phyloP scores from a whole-genome alignment of 2,888 invertebrate species.

The Octonoba sinensis region DNA sequence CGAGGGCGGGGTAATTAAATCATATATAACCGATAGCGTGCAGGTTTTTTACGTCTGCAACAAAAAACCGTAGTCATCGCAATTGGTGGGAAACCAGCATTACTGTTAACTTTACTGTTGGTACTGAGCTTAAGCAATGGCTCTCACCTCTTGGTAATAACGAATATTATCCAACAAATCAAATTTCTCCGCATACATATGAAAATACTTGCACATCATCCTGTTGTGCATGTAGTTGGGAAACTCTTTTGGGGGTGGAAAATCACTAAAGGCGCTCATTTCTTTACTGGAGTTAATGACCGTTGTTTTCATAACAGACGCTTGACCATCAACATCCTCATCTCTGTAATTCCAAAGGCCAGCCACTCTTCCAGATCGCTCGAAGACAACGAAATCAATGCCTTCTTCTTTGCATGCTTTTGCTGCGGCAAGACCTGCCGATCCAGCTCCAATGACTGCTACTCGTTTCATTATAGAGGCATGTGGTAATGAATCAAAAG shows the following conservation, averaged over 20 bases:
- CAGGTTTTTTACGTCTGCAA: no score
- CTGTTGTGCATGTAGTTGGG: slow-evolving; percentile 71
- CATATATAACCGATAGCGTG: no score
- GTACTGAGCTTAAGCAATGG: no score
- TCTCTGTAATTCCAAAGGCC: slow-evolving; percentile 70
- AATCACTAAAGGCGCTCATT: slow-evolving; percentile 71
- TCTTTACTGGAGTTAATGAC: slow-evolving; percentile 72
- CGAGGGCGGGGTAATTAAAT: no score
- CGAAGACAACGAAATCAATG: slow-evolving; percentile 70
- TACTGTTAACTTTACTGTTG: no score
- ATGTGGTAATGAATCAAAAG: neutral
- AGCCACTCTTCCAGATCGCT: slow-evolving; percentile 69
- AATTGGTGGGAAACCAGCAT: no score
- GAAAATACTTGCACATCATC: slow-evolving; percentile 69
- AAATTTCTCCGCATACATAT: slow-evolving; percentile 69
- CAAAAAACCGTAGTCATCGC: no score
- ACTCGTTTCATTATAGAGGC: slow-evolving; percentile 34
- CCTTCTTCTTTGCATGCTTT: slow-evolving; percentile 71
- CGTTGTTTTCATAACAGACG: slow-evolving; percentile 70
- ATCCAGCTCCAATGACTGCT: slow-evolving; percentile 71
- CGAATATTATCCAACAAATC: slow-evolving; percentile 68
- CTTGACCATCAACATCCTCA: slow-evolving; percentile 65
- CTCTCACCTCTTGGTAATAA: slow-evolving; percentile 67
- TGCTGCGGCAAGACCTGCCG: slow-evolving; percentile 70
- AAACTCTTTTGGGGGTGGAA: slow-evolving; percentile 69